Conservation (phyloP, 1,140 invertebrate species). For the Trichoplusia ni region DNA sequence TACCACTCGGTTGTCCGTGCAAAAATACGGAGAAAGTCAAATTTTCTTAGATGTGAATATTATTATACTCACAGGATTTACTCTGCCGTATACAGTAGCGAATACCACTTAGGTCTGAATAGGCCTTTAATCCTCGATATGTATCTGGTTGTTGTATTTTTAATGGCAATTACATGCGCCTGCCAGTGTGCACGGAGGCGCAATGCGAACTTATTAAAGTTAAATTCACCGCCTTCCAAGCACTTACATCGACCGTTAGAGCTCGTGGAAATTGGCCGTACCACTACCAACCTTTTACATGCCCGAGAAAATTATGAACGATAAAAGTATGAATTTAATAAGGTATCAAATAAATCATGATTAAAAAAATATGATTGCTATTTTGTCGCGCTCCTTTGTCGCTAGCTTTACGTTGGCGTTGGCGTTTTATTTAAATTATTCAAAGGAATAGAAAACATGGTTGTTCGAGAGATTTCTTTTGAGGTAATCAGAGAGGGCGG, state of each 20-base stretch:
- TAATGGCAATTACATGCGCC: conserved; percentile 36
- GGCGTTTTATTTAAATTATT: conserved; percentile 20
- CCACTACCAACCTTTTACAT: conserved; percentile 38
- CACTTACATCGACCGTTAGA: conserved; percentile 45
- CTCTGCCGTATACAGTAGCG: too few species aligned
- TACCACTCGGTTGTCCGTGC: too few species aligned
- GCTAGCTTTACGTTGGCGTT: background rate
- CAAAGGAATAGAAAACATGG: conserved; percentile 23
- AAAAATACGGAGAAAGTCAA: too few species aligned
- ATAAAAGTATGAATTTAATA: conserved; percentile 22
- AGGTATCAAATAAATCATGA: conserved; percentile 3
- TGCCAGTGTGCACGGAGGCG: conserved; percentile 35
- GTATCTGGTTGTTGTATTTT: conserved; percentile 32
- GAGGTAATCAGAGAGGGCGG: conserved; percentile 12
- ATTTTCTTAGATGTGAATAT: too few species aligned
- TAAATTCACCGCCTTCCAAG: conserved; percentile 50
- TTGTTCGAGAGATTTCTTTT: conserved; percentile 1
- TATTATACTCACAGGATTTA: too few species aligned
- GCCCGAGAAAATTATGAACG: conserved; percentile 22
- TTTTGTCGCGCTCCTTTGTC: conserved; percentile 12
- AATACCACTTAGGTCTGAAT: too few species aligned
- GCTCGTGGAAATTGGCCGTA: conserved; percentile 41
- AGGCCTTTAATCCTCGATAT: conserved; percentile 21
- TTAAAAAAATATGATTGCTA: conserved; percentile 24
- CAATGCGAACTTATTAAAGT: conserved; percentile 62